phyloP scores from a whole-genome alignment of 2,888 invertebrate species.

The Salpingus planirostris region DNA sequence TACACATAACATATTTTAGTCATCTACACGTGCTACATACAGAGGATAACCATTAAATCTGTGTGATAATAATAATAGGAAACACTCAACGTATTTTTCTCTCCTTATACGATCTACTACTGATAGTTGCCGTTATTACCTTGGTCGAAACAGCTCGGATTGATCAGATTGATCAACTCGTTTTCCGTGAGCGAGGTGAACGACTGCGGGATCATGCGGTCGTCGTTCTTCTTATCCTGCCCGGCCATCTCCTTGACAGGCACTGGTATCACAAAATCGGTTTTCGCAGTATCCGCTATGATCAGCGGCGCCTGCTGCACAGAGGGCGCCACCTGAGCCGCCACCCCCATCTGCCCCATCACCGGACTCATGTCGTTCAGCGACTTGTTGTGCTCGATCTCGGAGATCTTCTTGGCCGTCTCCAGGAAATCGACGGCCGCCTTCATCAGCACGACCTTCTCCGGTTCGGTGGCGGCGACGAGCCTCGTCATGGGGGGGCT shows the following conservation, averaged over 20 bases:
- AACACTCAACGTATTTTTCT: too few relatives aligned
- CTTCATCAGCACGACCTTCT: slow-evolving; percentile 67
- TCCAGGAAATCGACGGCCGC: slow-evolving; percentile 64
- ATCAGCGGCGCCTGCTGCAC: slow-evolving; percentile 12
- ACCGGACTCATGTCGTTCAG: slow-evolving; percentile 26
- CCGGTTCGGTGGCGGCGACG: slow-evolving; percentile 52
- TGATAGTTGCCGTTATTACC: slow-evolving; percentile 42
- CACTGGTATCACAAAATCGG: slow-evolving; percentile 25
- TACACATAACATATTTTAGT: slow-evolving; percentile 4
- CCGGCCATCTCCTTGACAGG: slow-evolving; percentile 31
- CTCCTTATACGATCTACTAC: too few relatives aligned
- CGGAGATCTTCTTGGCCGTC: slow-evolving; percentile 51
- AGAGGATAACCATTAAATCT: slow-evolving; percentile 12
- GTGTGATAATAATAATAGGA: too few relatives aligned
- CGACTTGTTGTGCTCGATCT: slow-evolving; percentile 30
- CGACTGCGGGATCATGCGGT: slow-evolving; percentile 57
- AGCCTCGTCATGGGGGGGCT: slow-evolving; percentile 25
- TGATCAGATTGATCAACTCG: slow-evolving; percentile 80
- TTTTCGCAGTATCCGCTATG: slow-evolving; percentile 10
- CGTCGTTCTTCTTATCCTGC: slow-evolving; percentile 41
- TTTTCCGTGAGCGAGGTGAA: slow-evolving; percentile 79
- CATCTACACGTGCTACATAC: slow-evolving; percentile 11
- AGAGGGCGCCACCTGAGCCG: slow-evolving; percentile 9
- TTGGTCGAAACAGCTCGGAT: slow-evolving; percentile 83
- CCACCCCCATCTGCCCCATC: slow-evolving; percentile 19